Percentiles rank a stretch among this genome's conserved stretches.
These are phyloP conservation scores for Apocheima hispidaria DNA, from an alignment of 2,888 invertebrate genomes.

Conservation along the genomic window DNA sequence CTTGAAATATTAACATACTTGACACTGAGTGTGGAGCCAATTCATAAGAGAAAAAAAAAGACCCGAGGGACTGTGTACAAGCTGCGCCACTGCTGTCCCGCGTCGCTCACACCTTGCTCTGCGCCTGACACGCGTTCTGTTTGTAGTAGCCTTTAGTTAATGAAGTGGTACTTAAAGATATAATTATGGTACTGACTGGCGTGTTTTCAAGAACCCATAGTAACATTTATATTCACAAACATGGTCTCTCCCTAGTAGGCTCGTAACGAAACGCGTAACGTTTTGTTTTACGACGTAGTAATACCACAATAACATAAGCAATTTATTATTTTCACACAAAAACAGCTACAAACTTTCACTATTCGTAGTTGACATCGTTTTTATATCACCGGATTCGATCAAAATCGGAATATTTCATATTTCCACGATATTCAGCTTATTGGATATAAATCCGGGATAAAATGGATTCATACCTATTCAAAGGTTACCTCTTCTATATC, in stretches of 20 bases:
- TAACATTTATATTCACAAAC: conserved; percentile 55
- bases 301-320: conserved; percentile 56
- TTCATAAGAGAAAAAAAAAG: too few species aligned
- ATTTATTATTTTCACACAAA: conserved; percentile 61
- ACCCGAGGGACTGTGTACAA: too few species aligned
- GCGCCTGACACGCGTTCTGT: too few species aligned
- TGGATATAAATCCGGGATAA: conserved; percentile 77
- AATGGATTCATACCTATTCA: conserved; percentile 70
- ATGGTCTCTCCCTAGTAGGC: conserved; percentile 47
- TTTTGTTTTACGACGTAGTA: conserved; percentile 60
- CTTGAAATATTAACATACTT: too few species aligned
- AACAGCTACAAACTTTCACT: conserved; percentile 57
- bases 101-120: too few species aligned
- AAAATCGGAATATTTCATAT: conserved; percentile 70
- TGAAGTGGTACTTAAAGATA: background rate
- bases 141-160: background rate
- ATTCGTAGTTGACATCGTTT: conserved; percentile 55
- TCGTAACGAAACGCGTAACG: conserved; percentile 54
- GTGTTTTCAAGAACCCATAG: conserved; percentile 51
- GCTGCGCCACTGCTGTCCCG: too few species aligned
- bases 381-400: conserved; percentile 63
- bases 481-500: conserved; percentile 46
- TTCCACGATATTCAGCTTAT: conserved; percentile 69
- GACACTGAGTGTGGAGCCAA: too few species aligned
- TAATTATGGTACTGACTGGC: conserved; percentile 25